Evolutionary conservation across 2,888 invertebrate genomes (phyloP).

Genomic region (Andrena minutula): DNA sequence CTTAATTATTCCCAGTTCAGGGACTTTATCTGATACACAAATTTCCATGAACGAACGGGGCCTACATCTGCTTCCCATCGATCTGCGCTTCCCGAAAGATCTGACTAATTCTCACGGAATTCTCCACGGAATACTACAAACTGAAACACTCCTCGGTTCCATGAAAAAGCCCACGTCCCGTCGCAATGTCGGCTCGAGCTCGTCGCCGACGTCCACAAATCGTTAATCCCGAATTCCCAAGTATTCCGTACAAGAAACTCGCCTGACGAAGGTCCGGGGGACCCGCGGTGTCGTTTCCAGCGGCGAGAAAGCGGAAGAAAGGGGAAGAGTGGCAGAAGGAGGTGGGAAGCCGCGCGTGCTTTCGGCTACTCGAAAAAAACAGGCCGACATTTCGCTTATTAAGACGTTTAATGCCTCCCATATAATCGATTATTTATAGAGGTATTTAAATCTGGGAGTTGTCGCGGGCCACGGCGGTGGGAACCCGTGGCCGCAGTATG

Average conservation of each 20-base stretch:
- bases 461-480: slow-evolving; percentile 52
- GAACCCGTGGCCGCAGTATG: slow-evolving; percentile 68
- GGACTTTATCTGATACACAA: slow-evolving; percentile 46
- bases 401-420: slow-evolving; percentile 79
- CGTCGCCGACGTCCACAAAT: slow-evolving; percentile 1
- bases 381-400: slow-evolving; percentile 77
- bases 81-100: slow-evolving; percentile 20
- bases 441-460: slow-evolving; percentile 72
- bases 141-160: not conserved
- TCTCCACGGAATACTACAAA: not conserved
- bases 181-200: not conserved
- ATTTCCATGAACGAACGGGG: slow-evolving; percentile 46
- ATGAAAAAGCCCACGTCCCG: not conserved
- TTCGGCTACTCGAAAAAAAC: slow-evolving; percentile 73
- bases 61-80: slow-evolving; percentile 34
- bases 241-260: not conserved
- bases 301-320: slow-evolving; percentile 30
- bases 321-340: not conserved
- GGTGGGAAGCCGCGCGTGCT: slow-evolving; percentile 43
- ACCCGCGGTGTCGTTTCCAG: slow-evolving; percentile 24
- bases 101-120: not conserved
- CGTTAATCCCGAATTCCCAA: slow-evolving; percentile 16
- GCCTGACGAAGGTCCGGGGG: slow-evolving; percentile 10
- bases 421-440: slow-evolving; percentile 84
- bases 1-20: slow-evolving; percentile 51